Evolutionary conservation across 2,113 vertebrate genomes (phyloP).

Genomic region (Rynchops niger): DNA sequence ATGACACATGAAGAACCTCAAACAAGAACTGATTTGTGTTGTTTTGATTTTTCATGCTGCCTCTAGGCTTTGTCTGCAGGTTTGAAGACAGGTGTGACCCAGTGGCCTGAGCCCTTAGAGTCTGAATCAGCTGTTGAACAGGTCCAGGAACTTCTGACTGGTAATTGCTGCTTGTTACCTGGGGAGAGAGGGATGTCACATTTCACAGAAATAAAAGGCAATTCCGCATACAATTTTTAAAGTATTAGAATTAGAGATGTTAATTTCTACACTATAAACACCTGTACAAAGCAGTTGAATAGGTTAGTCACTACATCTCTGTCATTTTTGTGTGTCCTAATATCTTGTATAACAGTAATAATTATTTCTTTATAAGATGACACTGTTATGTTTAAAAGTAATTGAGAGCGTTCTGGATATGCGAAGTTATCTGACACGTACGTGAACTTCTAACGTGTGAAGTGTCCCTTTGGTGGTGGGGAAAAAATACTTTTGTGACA

Average conservation of each 20-base stretch:
- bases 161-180: constrained; percentile 57
- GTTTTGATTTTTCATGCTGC: background rate
- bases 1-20: background rate
- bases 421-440: background rate
- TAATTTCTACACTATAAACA: background rate
- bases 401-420: background rate
- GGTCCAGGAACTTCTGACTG: constrained; percentile 85
- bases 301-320: background rate
- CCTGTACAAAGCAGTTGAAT: background rate
- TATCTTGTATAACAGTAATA: background rate
- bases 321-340: background rate
- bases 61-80: constrained; percentile 85
- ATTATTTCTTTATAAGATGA: background rate
- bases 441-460: rapidly evolving
- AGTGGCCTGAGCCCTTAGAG: constrained; percentile 87
- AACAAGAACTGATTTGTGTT: background rate
- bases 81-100: constrained; percentile 83
- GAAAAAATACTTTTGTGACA: background rate
- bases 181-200: background rate
- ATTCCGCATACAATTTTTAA: background rate
- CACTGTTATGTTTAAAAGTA: background rate
- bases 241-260: background rate
- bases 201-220: background rate
- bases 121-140: constrained; percentile 79
- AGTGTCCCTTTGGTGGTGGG: background rate